Evolutionary conservation across 2,888 invertebrate genomes (phyloP), one percentile per base, ranked within the genome.

Genomic region (Melieria picta): DNA sequence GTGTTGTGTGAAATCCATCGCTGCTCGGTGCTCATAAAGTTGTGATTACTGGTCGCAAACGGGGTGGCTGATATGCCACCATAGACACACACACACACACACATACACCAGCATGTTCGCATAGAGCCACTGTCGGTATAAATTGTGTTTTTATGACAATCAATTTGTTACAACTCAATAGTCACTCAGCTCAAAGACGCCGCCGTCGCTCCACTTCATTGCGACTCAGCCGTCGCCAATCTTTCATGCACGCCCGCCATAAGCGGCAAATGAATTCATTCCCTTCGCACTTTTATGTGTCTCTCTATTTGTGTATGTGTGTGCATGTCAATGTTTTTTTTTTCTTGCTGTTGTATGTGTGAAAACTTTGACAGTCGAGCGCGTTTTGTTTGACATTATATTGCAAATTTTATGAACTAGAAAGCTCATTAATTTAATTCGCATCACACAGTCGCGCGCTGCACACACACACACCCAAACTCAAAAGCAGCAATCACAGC

Each of bases 341-440:
- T 55, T 4, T 69, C 69, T 47, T 69, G 69, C 55, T 63, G 74
- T 63, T 69, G 62, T 66, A 69, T 74, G 72, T 76, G 71, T 73
- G 67, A 75, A 73, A 72, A 72, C 62, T 74, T 74, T 72, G 72
- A 65, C 73, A 70, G 68, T 71, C 13, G 52, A 30, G 45, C 52
- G 46, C 30, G 42, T 52, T 69, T 73, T 43, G 7, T 69, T 65
- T 75, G 68, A 61, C 67, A 65, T 69, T 68, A 69, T 67, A 75
- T 47, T 77, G 76, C 79, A 77, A 83, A 84, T 82, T 85, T 85
- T 85, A 84, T 86, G 85, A 85, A 82, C 82, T 85, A 84, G 86
- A 85, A 86, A 84, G 80, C 81, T 85, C 84, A 83, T 85, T 83
- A 85, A 86, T 83, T 85, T 85, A 83, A 85, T 82, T 83, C 84